Conservation (phyloP, 1,140 invertebrate species). For the Spodoptera litura region DNA sequence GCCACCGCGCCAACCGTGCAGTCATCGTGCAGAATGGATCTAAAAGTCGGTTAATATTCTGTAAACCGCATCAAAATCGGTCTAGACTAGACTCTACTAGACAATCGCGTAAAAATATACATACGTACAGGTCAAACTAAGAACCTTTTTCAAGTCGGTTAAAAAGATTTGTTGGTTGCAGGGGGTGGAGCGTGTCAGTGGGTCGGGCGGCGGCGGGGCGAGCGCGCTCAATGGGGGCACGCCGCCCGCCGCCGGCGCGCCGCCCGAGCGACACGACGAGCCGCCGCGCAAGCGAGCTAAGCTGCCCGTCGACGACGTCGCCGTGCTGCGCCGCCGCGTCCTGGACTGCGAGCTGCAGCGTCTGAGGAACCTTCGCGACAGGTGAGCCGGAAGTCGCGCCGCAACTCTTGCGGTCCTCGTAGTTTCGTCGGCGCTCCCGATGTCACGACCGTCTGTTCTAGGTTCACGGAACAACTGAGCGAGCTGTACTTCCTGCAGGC, state of each 20-base stretch:
- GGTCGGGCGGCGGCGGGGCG: conserved; percentile 51
- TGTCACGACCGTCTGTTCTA: conserved; percentile 53
- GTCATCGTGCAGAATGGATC: too few species aligned
- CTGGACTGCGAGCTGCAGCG: conserved; percentile 74
- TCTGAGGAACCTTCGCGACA: conserved; percentile 70
- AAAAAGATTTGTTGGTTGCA: conserved; percentile 43
- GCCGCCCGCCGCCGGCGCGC: conserved; percentile 44
- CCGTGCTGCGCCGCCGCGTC: conserved; percentile 68
- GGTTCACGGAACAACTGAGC: conserved; percentile 92
- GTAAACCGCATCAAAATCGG: too few species aligned
- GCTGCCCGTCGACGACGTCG: conserved; percentile 59
- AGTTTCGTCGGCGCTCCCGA: not conserved
- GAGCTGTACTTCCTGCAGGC: conserved; percentile 95
- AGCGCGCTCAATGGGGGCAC: conserved; percentile 60
- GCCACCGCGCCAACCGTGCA: too few species aligned
- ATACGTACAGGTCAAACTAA: too few species aligned
- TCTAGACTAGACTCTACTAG: too few species aligned
- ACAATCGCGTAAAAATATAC: too few species aligned
- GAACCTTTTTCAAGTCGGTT: too few species aligned
- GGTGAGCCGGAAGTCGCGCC: conserved; percentile 55
- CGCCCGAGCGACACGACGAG: conserved; percentile 60
- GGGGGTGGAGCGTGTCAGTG: conserved; percentile 72
- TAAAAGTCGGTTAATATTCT: too few species aligned
- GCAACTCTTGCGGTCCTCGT: not conserved
- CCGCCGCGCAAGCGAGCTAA: conserved; percentile 74